Evolutionary conservation across 2,888 invertebrate species (phyloP).

Genomic region (Agrotis segetum): DNA sequence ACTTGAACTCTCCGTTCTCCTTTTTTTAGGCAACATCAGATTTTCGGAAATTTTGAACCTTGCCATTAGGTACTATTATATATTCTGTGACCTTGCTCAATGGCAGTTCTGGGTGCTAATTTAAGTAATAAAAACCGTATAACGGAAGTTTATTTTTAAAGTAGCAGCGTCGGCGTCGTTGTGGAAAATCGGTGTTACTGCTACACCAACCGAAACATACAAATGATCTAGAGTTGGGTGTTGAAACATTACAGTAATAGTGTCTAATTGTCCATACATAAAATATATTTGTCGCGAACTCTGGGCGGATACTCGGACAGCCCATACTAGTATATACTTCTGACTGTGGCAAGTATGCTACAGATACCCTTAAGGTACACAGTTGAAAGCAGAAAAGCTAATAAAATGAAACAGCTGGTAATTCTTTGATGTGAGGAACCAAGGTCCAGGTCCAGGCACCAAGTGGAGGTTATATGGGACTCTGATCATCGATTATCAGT

Average conservation of each 20-base stretch:
- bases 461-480: not conserved
- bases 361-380: not conserved
- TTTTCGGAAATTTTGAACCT: too few relatives aligned
- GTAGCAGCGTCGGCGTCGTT: slow-evolving; percentile 20
- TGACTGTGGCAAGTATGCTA: not conserved
- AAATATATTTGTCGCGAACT: not conserved
- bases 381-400: not conserved
- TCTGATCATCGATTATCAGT: not conserved
- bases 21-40: too few relatives aligned
- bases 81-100: too few relatives aligned
- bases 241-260: slow-evolving; percentile 12
- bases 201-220: slow-evolving; percentile 35
- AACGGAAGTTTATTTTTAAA: slow-evolving; percentile 46
- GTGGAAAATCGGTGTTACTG: slow-evolving; percentile 42
- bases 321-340: not conserved
- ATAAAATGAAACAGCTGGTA: not conserved
- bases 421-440: not conserved
- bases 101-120: not conserved
- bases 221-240: slow-evolving; percentile 21
- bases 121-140: slow-evolving; percentile 23
- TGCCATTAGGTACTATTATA: too few relatives aligned
- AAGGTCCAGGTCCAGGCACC: too few relatives aligned
- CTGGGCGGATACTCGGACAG: not conserved
- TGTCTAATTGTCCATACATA: not conserved
- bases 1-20: too few relatives aligned